Percentiles rank a stretch among this genome's conserved stretches.
phyloP scores from a whole-genome alignment of 2,113 vertebrate genomes.

The Sceloporus undulatus region DNA sequence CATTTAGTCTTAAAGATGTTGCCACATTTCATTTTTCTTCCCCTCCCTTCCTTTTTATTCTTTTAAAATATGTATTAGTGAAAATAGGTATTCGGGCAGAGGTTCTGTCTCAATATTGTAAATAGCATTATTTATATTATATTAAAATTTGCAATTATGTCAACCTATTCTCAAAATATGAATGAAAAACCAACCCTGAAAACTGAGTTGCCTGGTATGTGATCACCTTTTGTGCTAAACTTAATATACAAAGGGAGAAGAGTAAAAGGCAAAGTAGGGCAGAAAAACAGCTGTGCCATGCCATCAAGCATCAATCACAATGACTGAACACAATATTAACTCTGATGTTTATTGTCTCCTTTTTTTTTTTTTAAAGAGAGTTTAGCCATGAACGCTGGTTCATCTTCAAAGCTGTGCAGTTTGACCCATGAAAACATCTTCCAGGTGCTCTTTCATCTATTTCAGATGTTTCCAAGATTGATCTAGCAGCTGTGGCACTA shows the following conservation, averaged over 20 bases:
- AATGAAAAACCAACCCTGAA: not conserved
- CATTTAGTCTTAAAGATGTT: no score
- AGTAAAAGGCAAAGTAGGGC: not conserved
- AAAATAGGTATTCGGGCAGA: not conserved
- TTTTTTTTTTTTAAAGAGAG: not conserved
- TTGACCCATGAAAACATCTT: slow-evolving; percentile 24
- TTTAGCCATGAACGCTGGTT: not conserved
- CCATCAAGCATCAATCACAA: not conserved
- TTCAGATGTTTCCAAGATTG: slow-evolving; percentile 19
- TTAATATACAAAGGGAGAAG: not conserved
- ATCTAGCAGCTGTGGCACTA: not conserved
- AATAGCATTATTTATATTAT: not conserved
- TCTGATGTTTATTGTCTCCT: not conserved
- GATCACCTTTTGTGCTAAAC: not conserved
- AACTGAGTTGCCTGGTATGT: not conserved
- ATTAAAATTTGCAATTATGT: not conserved
- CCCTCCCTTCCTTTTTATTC: no score
- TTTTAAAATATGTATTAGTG: no score
- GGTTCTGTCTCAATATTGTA: not conserved
- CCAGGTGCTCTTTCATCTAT: slow-evolving; percentile 14
- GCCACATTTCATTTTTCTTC: no score
- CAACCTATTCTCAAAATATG: not conserved
- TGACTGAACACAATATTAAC: not conserved
- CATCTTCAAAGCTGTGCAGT: slow-evolving; percentile 8
- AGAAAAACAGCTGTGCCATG: not conserved